Percentiles rank a stretch among this genome's conserved stretches.
These are phyloP conservation scores for Sylvilagus floridanus DNA, from an alignment of 2,797 vertebrate genomes.

Conservation along the genomic window DNA sequence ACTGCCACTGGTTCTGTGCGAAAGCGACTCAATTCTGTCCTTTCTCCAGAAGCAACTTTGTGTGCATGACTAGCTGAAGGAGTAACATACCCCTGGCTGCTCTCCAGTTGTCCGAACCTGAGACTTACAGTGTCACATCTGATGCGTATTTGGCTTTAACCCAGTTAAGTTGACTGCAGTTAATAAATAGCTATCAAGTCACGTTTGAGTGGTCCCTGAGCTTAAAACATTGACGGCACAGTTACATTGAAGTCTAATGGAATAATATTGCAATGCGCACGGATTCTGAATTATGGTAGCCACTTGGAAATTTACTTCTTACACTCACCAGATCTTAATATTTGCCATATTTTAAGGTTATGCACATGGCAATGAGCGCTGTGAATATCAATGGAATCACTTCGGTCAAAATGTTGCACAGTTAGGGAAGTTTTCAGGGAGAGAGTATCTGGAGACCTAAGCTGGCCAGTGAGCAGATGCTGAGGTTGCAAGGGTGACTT, in stretches of 20 bases:
- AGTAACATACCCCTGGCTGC: accelerated
- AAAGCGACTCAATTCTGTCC: not conserved
- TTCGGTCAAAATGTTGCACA: not conserved
- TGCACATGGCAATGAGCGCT: accelerated
- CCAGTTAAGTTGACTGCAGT: not conserved
- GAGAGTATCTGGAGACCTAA: not conserved
- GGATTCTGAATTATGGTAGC: not conserved
- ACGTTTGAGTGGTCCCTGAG: not conserved
- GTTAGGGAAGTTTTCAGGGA: not conserved
- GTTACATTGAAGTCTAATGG: not conserved
- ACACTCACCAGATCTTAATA: not conserved
- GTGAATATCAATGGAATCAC: not conserved
- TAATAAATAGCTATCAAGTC: slow-evolving; percentile 45
- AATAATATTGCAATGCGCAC: not conserved
- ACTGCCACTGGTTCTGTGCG: not conserved
- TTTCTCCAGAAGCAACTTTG: not conserved
- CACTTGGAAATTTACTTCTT: not conserved
- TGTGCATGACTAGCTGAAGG: accelerated
- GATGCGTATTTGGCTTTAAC: slow-evolving; percentile 4
- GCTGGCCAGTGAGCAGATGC: no score
- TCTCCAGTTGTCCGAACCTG: accelerated
- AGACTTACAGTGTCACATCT: not conserved
- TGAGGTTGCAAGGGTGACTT: accelerated
- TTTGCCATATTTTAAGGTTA: not conserved
- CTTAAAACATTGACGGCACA: not conserved